Conservation (phyloP, 64 coral and sea anemone genomes). For the Montipora efflorescens region DNA sequence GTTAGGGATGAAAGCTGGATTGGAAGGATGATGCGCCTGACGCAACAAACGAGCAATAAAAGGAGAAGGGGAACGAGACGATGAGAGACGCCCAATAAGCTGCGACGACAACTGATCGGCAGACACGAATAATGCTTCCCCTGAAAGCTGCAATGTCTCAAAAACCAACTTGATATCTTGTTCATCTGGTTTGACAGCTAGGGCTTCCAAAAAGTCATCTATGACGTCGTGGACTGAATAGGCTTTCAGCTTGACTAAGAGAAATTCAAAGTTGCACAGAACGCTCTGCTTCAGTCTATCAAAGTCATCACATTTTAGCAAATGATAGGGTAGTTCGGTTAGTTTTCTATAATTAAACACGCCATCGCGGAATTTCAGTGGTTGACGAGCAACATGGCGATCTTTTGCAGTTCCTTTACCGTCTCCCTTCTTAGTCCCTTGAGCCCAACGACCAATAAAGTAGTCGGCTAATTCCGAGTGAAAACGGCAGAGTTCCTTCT, state of each 20-base stretch:
- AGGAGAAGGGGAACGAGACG: constrained; percentile 78
- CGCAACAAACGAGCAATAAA: constrained; percentile 81
- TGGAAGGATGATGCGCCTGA: constrained; percentile 88
- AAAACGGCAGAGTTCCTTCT: constrained; percentile 56
- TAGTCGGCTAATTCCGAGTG: constrained; percentile 80
- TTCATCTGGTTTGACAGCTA: constrained; percentile 71
- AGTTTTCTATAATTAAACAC: constrained; percentile 84
- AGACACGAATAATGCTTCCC: constrained; percentile 81
- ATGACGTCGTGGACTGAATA: constrained; percentile 84
- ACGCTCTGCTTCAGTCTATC: constrained; percentile 86
- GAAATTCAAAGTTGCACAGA: constrained; percentile 93
- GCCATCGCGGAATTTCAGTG: constrained; percentile 62
- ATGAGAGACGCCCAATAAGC: constrained; percentile 90
- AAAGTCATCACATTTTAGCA: constrained; percentile 75
- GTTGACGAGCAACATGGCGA: constrained; percentile 76
- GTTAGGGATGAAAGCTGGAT: constrained; percentile 89
- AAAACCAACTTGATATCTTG: constrained; percentile 85
- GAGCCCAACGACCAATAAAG: constrained; percentile 83
- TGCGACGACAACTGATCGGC: constrained; percentile 91
- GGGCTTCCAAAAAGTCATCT: constrained; percentile 86
- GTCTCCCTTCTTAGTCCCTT: constrained; percentile 71
- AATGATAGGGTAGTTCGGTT: constrained; percentile 88
- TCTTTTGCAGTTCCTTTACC: constrained; percentile 73
- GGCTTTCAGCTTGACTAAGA: constrained; percentile 76
- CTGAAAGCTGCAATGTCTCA: constrained; percentile 91